Conservation (phyloP, 2,888 invertebrate genomes). For the Tachina lurida region DNA sequence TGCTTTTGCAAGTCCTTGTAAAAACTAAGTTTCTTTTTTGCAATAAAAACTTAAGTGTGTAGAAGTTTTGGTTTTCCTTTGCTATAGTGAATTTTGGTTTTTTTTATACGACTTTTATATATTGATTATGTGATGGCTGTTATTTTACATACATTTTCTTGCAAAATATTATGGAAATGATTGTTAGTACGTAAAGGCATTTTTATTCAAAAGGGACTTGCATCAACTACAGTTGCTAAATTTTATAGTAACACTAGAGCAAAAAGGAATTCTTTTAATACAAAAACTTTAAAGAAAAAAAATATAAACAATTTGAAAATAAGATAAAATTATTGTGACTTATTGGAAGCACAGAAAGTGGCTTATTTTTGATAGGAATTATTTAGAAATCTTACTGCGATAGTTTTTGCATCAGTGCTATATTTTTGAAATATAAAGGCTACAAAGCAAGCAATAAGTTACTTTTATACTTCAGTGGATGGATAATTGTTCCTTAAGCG, state of each 20-base stretch:
- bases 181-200: background rate
- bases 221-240: background rate
- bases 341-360: too few relatives aligned
- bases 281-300: constrained; percentile 10
- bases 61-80: constrained; percentile 2
- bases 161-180: constrained; percentile 23
- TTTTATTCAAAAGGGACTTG: constrained; percentile 8
- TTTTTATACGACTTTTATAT: background rate
- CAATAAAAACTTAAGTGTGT: constrained; percentile 16
- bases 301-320: background rate
- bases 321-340: background rate
- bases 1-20: constrained; percentile 2
- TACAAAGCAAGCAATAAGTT: too few relatives aligned
- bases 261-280: background rate
- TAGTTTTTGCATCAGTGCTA: too few relatives aligned
- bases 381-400: too few relatives aligned
- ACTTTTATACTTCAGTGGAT: too few relatives aligned
- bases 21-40: background rate
- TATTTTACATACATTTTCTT: constrained; percentile 7
- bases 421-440: too few relatives aligned
- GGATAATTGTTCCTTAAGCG: too few relatives aligned
- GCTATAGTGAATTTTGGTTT: constrained; percentile 1
- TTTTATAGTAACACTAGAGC: background rate
- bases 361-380: too few relatives aligned
- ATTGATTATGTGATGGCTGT: constrained; percentile 20